Conservation (phyloP, 2,888 invertebrate species). For the Caradrina clavipalpis region DNA sequence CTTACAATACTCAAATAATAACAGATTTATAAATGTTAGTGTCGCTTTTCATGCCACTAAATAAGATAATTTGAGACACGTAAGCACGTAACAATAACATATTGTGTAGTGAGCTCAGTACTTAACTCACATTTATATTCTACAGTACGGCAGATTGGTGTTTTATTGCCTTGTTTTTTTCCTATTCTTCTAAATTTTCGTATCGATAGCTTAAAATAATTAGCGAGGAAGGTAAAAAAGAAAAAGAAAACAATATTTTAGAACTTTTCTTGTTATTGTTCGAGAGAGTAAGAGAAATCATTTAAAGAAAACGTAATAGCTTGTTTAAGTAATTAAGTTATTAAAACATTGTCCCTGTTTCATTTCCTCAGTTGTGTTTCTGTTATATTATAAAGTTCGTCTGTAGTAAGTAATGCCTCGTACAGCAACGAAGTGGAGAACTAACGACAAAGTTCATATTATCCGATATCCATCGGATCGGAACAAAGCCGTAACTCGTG, state of each 20-base stretch:
- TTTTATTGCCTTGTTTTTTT: slow-evolving; percentile 36
- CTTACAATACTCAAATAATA: background rate
- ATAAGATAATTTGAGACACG: background rate
- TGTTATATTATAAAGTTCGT: background rate
- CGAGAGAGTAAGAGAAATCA: slow-evolving; percentile 5
- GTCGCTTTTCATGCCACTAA: background rate
- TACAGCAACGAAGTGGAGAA: background rate
- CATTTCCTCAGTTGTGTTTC: background rate
- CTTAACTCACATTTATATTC: slow-evolving; percentile 32
- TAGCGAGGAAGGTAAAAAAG: background rate
- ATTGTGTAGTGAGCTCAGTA: background rate
- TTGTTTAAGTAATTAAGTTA: slow-evolving; percentile 3
- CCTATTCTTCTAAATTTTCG: background rate
- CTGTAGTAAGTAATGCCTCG: background rate
- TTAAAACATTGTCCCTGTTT: background rate
- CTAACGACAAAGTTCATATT: slow-evolving; percentile 7
- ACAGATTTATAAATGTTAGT: background rate
- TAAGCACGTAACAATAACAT: background rate
- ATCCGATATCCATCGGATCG: slow-evolving; percentile 7
- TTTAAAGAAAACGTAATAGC: background rate
- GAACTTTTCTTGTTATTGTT: slow-evolving; percentile 16
- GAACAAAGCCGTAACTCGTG: slow-evolving; percentile 25
- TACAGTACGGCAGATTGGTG: slow-evolving; percentile 20
- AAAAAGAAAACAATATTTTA: background rate
- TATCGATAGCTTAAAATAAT: background rate